Base-by-base conservation (phyloP, 2,888 invertebrate genomes). In the Nebria salina region DNA sequence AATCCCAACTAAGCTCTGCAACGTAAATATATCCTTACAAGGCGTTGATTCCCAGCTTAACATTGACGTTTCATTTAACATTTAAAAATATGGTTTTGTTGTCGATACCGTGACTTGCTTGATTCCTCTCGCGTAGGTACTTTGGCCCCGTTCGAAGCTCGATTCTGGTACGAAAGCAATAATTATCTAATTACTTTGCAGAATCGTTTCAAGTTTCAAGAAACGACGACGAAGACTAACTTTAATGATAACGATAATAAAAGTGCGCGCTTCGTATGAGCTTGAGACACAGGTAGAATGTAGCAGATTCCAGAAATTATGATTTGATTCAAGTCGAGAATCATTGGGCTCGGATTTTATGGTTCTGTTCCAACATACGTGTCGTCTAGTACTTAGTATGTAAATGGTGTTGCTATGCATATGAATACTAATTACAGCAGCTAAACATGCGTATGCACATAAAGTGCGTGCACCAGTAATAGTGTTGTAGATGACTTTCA, bases 381-480 rank as follows among this genome's bases (percentile, higher is more conserved):
- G 34, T 34, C 34, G 34, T 34, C 34, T 34, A 34, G 54, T 54
- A 54, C 54, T 54, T 54, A 54, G 54, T 54, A 54, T 54, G 54
- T 54, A 54, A 54, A 54, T 7, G 25, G 70, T 75, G 75, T 75
- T 75, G 66, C 80, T 80, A 75, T 80, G 80, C 80, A 80, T 80
- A 80, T 80, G 72, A 80, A 80, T 80, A 80, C 75, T 80, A 80
- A 80, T 80, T 80, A 80, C 75, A 68, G 34, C 9, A 65, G 43
- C 75, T 70, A 75, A 75, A 80, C 70, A 80, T 34, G 75, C 34
- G 54, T 72, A 25, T 70, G 15, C 15, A 34, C 34, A 34, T 34
- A 34, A 5, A 34, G 34, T 34, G 75, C 64, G 54, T 72, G 42
- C 75, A 15, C 8, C 34, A 25, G 41, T 26, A 20, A 20, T 20